phyloP scores from a whole-genome alignment of 2,888 invertebrate species.

The Dryadula phaetusa region DNA sequence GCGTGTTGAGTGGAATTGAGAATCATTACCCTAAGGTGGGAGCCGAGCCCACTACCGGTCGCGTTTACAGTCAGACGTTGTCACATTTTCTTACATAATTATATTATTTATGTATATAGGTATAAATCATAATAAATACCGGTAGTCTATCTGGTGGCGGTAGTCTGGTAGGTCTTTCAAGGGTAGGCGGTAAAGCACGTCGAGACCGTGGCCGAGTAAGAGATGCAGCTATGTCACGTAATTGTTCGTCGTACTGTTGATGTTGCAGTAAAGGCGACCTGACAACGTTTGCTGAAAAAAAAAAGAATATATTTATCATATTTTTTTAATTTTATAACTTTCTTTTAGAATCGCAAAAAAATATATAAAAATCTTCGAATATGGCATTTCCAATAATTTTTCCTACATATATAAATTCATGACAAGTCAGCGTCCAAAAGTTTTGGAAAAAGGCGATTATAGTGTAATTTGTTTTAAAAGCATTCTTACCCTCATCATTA shows the following conservation, averaged over 20 bases:
- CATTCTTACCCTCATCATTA: conserved; percentile 68
- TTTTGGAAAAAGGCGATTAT: too few species aligned
- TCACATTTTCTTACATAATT: too few species aligned
- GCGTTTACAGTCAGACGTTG: too few species aligned
- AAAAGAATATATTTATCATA: not conserved
- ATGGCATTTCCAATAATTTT: not conserved
- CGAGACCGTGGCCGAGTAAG: conserved; percentile 88
- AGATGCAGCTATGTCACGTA: conserved; percentile 93
- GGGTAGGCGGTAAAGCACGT: conserved; percentile 79
- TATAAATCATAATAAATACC: too few species aligned
- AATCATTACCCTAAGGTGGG: too few species aligned
- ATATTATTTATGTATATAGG: too few species aligned
- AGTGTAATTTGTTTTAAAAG: not conserved
- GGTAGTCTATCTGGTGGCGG: conserved; percentile 76
- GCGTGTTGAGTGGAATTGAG: too few species aligned
- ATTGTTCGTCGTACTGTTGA: conserved; percentile 86
- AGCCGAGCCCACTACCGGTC: too few species aligned
- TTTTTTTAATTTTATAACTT: too few species aligned
- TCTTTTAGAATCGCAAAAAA: too few species aligned
- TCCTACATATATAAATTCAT: too few species aligned
- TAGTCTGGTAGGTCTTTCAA: conserved; percentile 83
- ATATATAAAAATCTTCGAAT: not conserved
- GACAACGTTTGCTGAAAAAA: conserved; percentile 59
- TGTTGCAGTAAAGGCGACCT: conserved; percentile 76
- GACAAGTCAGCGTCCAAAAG: too few species aligned